Evolutionary conservation across 2,113 vertebrate genomes (phyloP), one percentile per base, ranked within the genome.

Genomic region (Microtus ochrogaster): DNA sequence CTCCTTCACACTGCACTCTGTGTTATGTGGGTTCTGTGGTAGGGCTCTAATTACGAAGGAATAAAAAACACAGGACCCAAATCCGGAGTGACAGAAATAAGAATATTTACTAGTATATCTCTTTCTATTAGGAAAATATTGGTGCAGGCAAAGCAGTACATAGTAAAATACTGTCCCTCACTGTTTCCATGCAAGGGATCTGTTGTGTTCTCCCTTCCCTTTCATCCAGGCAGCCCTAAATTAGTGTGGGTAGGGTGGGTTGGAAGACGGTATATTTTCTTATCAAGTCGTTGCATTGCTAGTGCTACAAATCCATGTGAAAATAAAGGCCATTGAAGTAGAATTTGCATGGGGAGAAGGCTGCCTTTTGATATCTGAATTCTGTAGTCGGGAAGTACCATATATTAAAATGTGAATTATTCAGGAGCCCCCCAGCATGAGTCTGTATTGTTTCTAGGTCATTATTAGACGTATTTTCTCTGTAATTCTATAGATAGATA

Each of bases 401-500:
- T 70, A 49, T 96, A 92, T 94, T 95, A 90, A 89, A 92, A 93
- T 17, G 88, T 93, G 93, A 97, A 85, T 96, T 96, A 97, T 96
- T 94, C 36, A 93, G 10, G 76, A 94, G 52, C 2, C 21, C n/a
- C 84, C 44, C 55, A 87, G 10, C 28, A 58, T 94, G 44, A 28
- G 39, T 63, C 79, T 92, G 24, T 91, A 47, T 96, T 49, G 3
- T 93, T 95, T 96, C 70, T 7, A 77, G 86, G 30, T 28, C 24
- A 73, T 87, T 91, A 92, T 39, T 91, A 39, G 72, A 21, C n/a
- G 0, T 89, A 26, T 22, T 68, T 58, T 13, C 22, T 6, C 16
- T 8, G n/a, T 63, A 81, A 84, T 90, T 92, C n/a, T 90, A 33
- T 94, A 94, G 81, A 77, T 93, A 70, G 33, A 39, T 70, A 36